Evolutionary conservation across 2,113 vertebrate genomes (phyloP).

Genomic region (Columbina picui): DNA sequence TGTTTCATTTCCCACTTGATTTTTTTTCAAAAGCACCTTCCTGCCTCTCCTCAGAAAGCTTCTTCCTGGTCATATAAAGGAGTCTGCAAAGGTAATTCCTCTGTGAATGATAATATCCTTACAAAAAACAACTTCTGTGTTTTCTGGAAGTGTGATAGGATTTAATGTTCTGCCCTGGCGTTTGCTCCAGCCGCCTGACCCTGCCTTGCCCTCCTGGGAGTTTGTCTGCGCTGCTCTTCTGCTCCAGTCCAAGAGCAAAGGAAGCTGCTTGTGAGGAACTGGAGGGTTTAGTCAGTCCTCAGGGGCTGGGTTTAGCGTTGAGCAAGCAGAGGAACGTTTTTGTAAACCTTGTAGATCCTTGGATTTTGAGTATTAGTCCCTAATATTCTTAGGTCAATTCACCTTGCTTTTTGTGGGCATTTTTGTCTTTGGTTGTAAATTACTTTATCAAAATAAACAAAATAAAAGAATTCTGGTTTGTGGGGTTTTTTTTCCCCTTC

Average conservation of each 20-base stretch:
- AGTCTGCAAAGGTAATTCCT: neutral
- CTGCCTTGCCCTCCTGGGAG: neutral
- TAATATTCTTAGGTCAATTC: neutral
- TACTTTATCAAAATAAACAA: neutral
- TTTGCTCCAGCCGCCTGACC: neutral
- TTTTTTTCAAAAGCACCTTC: neutral
- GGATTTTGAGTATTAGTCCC: neutral
- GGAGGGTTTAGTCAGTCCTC: neutral
- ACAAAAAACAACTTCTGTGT: neutral
- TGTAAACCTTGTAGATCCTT: neutral
- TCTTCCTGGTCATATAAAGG: neutral
- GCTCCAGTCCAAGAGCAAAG: neutral
- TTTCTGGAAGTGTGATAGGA: neutral
- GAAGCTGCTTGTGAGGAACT: neutral
- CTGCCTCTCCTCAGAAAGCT: neutral
- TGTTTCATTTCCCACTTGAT: neutral
- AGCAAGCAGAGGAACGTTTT: neutral
- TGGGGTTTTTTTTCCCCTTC: neutral
- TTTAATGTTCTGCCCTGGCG: neutral
- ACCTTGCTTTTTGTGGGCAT: neutral
- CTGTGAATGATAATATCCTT: neutral
- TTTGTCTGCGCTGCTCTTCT: neutral
- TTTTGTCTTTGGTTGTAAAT: neutral
- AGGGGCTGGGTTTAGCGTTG: neutral
- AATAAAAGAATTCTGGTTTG: neutral